These are phyloP conservation scores for Patella depressa DNA, from an alignment of 2,888 invertebrate genomes.

Conservation along the genomic window DNA sequence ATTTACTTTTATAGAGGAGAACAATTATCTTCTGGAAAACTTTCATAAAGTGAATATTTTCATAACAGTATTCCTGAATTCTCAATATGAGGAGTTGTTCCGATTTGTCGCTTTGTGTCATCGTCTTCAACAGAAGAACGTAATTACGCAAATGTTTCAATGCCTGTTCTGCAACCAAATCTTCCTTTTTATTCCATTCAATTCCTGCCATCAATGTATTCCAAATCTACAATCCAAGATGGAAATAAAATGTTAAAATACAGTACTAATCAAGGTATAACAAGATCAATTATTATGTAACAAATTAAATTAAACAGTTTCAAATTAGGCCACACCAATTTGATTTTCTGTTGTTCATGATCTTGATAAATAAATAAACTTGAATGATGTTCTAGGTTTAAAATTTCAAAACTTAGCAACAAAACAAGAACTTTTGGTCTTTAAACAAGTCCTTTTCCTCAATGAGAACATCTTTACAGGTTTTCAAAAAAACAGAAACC, in stretches of 20 bases:
- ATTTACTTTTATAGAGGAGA: constrained; percentile 91
- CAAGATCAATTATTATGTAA: too few relatives aligned
- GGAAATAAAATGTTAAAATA: not conserved
- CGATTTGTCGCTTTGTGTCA: constrained; percentile 87
- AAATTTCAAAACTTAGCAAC: too few relatives aligned
- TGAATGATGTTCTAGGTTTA: too few relatives aligned
- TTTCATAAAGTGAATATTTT: constrained; percentile 99
- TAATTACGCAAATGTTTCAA: constrained; percentile 79
- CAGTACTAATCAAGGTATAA: not conserved
- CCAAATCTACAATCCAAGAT: constrained; percentile 81
- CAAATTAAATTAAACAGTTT: too few relatives aligned
- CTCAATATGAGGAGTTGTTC: constrained; percentile 90
- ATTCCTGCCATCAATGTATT: constrained; percentile 93
- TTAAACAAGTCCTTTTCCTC: too few relatives aligned
- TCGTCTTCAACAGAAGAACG: constrained; percentile 87
- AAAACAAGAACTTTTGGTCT: too few relatives aligned
- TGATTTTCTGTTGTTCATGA: too few relatives aligned
- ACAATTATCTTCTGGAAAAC: constrained; percentile 97
- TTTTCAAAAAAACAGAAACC: too few relatives aligned
- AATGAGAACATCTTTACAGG: too few relatives aligned
- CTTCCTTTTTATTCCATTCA: constrained; percentile 99
- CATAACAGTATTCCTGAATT: constrained; percentile 98
- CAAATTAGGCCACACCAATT: too few relatives aligned
- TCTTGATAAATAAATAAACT: too few relatives aligned
- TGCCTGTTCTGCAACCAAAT: constrained; percentile 95